A percentile compares a stretch with the other conserved stretches of the same genome.
These are phyloP conservation scores for Cyprinodon tularosa DNA, from an alignment of 2,113 vertebrate genomes.

Conservation along the genomic window DNA sequence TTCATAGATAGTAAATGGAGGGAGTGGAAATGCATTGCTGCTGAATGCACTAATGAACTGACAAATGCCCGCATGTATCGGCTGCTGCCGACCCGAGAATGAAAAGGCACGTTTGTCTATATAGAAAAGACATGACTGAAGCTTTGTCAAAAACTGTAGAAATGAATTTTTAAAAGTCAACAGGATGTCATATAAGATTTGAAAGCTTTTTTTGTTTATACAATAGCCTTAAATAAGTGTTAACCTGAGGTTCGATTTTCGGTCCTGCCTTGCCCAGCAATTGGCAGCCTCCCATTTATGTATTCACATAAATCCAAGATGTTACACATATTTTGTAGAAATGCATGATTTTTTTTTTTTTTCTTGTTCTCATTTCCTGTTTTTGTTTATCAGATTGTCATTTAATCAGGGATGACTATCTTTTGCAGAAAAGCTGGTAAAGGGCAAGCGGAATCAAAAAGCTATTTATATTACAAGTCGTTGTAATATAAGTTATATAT, in stretches of 20 bases:
- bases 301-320: background rate
- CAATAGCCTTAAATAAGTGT: background rate
- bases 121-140: no score
- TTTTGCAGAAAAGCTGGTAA: background rate
- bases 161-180: background rate
- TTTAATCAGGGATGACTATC: background rate
- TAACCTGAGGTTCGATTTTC: background rate
- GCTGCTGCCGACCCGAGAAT: no score
- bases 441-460: no score
- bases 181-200: background rate
- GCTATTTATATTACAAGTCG: no score
- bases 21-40: no score
- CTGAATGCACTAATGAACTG: no score
- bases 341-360: background rate
- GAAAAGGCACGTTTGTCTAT: no score
- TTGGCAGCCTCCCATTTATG: no score
- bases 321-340: background rate
- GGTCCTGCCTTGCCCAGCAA: background rate
- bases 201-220: background rate
- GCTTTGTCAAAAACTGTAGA: background rate
- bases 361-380: background rate
- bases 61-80: no score
- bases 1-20: no score
- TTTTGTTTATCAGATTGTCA: background rate
- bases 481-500: no score